Conservation (phyloP, 2,113 vertebrate genomes). For the Anas platyrhynchos region DNA sequence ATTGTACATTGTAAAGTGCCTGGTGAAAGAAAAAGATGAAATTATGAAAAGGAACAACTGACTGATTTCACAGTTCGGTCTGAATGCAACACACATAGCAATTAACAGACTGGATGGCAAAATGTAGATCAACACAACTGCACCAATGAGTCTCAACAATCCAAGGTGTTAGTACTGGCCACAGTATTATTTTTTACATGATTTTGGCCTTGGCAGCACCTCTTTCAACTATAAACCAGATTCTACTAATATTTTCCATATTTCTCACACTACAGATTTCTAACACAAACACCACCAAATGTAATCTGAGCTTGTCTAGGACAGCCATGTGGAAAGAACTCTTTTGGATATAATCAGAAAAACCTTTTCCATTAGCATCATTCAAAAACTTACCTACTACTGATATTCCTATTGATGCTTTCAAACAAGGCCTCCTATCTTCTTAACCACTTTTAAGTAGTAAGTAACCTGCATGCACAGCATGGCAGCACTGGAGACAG, state of each 20-base stretch:
- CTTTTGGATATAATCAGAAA: not conserved
- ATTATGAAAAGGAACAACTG: conserved; percentile 21
- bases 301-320: conserved; percentile 2
- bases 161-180: not conserved
- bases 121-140: not conserved
- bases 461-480: not conserved
- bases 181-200: not conserved
- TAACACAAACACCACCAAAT: not conserved
- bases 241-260: conserved; percentile 41
- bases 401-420: not conserved
- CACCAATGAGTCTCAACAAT: conserved; percentile 7
- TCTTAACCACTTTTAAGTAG: not conserved
- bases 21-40: conserved; percentile 31
- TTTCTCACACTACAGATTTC: not conserved
- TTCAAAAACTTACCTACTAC: not conserved
- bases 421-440: not conserved
- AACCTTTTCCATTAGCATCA: not conserved
- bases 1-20: not conserved
- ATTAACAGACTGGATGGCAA: conserved; percentile 7
- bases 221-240: conserved; percentile 8
- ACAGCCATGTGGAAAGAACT: not conserved
- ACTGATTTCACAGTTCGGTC: not conserved
- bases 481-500: not conserved
- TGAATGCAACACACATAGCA: not conserved
- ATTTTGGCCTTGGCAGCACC: not conserved